phyloP scores from a whole-genome alignment of 2,888 invertebrate genomes.

The Rhodophaea formosa region DNA sequence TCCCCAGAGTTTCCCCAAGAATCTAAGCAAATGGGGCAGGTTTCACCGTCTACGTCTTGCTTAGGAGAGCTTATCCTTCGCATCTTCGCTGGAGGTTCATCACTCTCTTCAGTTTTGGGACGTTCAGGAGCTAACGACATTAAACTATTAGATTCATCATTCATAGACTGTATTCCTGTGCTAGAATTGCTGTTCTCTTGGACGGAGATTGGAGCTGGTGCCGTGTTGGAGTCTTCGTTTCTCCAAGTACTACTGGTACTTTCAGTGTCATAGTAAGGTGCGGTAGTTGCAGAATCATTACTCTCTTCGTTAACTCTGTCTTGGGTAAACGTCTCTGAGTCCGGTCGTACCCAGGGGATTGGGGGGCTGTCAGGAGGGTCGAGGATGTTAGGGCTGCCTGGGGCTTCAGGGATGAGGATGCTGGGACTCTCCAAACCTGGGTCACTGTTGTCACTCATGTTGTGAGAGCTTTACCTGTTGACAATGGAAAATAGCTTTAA shows the following conservation, averaged over 20 bases:
- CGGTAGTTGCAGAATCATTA: constrained; percentile 28
- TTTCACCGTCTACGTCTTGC: constrained; percentile 83
- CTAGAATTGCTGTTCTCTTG: constrained; percentile 31
- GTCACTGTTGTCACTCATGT: constrained; percentile 16
- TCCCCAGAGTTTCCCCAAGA: constrained; percentile 92
- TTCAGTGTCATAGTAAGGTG: constrained; percentile 24
- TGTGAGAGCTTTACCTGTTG: constrained; percentile 2
- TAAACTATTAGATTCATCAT: constrained; percentile 38
- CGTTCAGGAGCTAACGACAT: constrained; percentile 37
- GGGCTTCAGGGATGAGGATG: constrained; percentile 32
- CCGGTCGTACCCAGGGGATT: neutral
- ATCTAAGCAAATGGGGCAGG: constrained; percentile 94
- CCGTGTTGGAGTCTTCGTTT: constrained; percentile 31
- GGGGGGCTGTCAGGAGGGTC: constrained; percentile 24
- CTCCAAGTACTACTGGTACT: constrained; percentile 19
- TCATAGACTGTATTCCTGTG: constrained; percentile 25
- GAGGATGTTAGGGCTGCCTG: constrained; percentile 37
- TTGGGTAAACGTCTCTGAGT: constrained; percentile 27
- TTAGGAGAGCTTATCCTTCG: constrained; percentile 48
- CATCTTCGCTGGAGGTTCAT: constrained; percentile 57
- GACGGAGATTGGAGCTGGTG: constrained; percentile 25
- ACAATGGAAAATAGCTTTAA: neutral
- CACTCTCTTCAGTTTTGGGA: constrained; percentile 26
- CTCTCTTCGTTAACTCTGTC: constrained; percentile 28
- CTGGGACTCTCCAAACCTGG: constrained; percentile 31